Conservation (phyloP, 2,888 invertebrate genomes). For the Tachystola acroxantha region DNA sequence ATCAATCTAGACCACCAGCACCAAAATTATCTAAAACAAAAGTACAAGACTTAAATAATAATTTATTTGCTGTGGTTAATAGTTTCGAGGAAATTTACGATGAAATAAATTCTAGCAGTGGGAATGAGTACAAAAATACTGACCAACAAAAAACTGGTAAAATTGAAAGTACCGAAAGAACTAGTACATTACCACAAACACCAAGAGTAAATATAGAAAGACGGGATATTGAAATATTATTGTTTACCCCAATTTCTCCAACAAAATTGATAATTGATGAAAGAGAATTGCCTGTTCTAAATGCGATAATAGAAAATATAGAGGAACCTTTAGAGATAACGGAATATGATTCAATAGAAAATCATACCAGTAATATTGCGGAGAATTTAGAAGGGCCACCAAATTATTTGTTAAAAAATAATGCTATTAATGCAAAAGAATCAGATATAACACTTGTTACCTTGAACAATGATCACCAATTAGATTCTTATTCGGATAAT, state of each 20-base stretch:
- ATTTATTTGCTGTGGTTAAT: conserved; percentile 49
- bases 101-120: conserved; percentile 33
- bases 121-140: conserved; percentile 4
- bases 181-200: conserved; percentile 1
- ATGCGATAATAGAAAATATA: conserved; percentile 36
- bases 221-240: conserved; percentile 28
- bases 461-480: neutral
- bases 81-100: conserved; percentile 70
- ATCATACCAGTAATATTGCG: conserved; percentile 5
- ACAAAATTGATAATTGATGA: conserved; percentile 36
- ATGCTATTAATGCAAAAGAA: neutral
- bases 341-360: conserved; percentile 3
- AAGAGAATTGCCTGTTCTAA: conserved; percentile 27
- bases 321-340: conserved; percentile 16
- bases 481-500: conserved; percentile 5
- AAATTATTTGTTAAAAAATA: neutral
- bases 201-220: conserved; percentile 18
- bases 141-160: neutral
- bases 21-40: conserved; percentile 14
- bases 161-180: neutral
- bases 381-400: neutral
- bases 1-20: conserved; percentile 6
- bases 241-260: conserved; percentile 28
- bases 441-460: neutral
- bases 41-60: conserved; percentile 53